Evolutionary conservation across 2,113 vertebrate genomes (phyloP), one percentile per base, ranked within the genome.

Genomic region (Chinchilla lanigera): DNA sequence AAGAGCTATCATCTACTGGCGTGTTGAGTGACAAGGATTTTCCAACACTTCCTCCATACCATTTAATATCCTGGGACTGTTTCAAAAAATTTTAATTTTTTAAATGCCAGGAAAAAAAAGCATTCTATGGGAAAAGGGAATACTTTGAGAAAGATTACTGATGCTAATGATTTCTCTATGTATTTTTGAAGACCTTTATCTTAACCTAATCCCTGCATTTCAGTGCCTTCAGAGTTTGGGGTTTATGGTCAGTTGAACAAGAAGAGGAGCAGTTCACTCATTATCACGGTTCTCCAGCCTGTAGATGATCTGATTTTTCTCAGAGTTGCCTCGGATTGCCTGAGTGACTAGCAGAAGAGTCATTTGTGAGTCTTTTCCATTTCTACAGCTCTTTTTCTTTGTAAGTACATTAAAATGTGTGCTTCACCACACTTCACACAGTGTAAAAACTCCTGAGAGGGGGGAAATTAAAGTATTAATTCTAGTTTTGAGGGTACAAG

Each of bases 301-400:
- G 0, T 26, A 65, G 77, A 73, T 3, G n/a, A 35, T 60, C 44
- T 54, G 69, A 63, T 94, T 47, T 47, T 94, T 67, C 86, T 97
- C 95, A 61, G 92, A 67, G 94, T 95, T 61, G 63, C 50, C 92
- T 94, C 75, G 41, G 86, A 86, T 85, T 77, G 33, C 94, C 94
- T 10, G 89, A 96, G 89, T 85, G 95, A 82, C 96, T 91, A 90
- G 89, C 94, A 80, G 63, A 96, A 83, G 95, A 97, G 98, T 99
- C 99, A 99, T 98, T 92, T 98, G 98, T 98, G 98, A 98, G 98
- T 98, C 98, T 97, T 98, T 93, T 56, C 93, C 54, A 88, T 97
- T 95, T 90, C 92, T 93, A 89, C 77, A 88, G 69, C 90, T 97
- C 93, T 97, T 96, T 98, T 94, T 93, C 83, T 65, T 89, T 90